phyloP scores from a whole-genome alignment of 2,113 vertebrate genomes.

The Tor tambroides region DNA sequence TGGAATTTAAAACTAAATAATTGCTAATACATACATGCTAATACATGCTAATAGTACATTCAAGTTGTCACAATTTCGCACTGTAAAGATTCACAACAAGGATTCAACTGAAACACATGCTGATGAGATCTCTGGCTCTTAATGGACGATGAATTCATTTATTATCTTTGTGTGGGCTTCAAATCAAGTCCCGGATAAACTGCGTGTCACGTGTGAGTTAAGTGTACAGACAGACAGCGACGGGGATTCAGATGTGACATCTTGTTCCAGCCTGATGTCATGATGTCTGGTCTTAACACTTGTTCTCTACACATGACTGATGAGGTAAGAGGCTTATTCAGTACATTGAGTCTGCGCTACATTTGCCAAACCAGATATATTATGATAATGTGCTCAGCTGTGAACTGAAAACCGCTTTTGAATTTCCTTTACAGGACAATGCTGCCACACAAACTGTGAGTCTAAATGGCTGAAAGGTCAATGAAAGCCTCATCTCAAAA shows the following conservation, averaged over 20 bases:
- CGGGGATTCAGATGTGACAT: background rate
- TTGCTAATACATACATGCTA: no score
- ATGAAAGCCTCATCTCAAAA: background rate
- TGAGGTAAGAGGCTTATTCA: constrained; percentile 42
- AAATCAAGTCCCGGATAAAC: background rate
- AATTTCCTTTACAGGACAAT: background rate
- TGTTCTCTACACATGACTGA: constrained; percentile 21
- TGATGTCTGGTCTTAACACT: background rate
- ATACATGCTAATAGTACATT: no score
- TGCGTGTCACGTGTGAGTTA: no score
- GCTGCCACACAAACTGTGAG: background rate
- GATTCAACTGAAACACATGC: background rate
- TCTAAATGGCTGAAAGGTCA: constrained; percentile 1
- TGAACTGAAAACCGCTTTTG: background rate
- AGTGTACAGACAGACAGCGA: background rate
- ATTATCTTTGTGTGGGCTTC: background rate
- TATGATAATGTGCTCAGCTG: constrained; percentile 17
- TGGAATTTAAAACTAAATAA: no score
- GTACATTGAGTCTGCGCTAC: constrained; percentile 8
- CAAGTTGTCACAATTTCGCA: no score
- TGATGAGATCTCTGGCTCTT: background rate
- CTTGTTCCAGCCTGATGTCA: constrained; percentile 18
- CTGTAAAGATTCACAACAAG: background rate
- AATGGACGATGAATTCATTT: background rate
- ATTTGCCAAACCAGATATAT: constrained; percentile 26